Conservation (phyloP, 2,113 vertebrate species). For the Verasper variegatus region DNA sequence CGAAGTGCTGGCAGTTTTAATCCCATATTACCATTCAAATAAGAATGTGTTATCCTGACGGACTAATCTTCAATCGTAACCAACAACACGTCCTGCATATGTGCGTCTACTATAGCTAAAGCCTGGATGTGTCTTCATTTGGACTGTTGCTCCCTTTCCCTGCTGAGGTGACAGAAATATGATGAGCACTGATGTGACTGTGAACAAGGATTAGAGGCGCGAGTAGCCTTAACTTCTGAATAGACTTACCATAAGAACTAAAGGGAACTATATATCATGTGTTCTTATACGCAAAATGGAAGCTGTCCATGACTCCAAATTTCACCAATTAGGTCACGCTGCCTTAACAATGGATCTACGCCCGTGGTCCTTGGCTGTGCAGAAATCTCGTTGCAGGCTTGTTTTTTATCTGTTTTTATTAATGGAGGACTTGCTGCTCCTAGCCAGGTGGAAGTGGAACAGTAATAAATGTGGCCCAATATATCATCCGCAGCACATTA, state of each 20-base stretch:
- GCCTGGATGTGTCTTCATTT: constrained; percentile 34
- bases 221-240: constrained; percentile 30
- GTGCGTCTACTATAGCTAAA: constrained; percentile 25
- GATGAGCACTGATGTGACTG: constrained; percentile 19
- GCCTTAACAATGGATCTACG: constrained; percentile 56
- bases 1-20: constrained; percentile 54
- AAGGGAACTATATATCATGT: constrained; percentile 37
- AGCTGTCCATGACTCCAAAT: constrained; percentile 50
- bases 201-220: constrained; percentile 36
- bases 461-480: constrained; percentile 83
- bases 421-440: constrained; percentile 77
- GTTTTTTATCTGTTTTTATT: constrained; percentile 61
- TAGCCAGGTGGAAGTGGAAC: constrained; percentile 80
- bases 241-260: constrained; percentile 15
- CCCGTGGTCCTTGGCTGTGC: constrained; percentile 56
- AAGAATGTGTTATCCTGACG: constrained; percentile 40
- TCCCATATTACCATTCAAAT: constrained; percentile 72
- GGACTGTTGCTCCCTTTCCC: constrained; percentile 16
- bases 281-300: constrained; percentile 43
- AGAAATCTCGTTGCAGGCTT: constrained; percentile 58
- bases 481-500: constrained; percentile 81
- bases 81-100: constrained; percentile 20
- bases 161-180: constrained; percentile 41
- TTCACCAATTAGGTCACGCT: constrained; percentile 70
- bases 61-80: constrained; percentile 55